A percentile compares a stretch with the other conserved stretches of the same genome.
Evolutionary conservation across 2,113 vertebrate species (phyloP).

Genomic region (Steatornis caripensis): DNA sequence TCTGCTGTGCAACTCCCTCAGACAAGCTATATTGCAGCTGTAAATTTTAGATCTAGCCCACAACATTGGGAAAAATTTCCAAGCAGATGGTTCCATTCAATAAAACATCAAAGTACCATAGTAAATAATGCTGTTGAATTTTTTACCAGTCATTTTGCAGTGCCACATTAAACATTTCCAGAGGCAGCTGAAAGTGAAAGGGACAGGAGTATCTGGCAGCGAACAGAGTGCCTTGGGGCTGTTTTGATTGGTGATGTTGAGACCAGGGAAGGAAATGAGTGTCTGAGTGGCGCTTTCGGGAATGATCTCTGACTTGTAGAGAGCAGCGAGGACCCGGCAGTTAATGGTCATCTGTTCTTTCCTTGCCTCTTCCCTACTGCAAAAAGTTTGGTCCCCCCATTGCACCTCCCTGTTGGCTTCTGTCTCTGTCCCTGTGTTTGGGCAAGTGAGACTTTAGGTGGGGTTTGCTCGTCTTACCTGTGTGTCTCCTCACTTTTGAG

Average conservation of each 20-base stretch:
- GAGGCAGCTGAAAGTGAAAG: slow-evolving; percentile 16
- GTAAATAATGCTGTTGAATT: slow-evolving; percentile 39
- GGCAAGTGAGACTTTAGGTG: background rate
- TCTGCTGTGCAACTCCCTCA: background rate
- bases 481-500: background rate
- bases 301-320: background rate
- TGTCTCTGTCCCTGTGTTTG: background rate
- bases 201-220: slow-evolving; percentile 2
- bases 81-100: slow-evolving; percentile 48
- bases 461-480: background rate
- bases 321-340: background rate
- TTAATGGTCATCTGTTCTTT: background rate
- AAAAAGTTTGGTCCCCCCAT: background rate
- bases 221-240: background rate
- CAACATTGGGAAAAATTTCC: background rate
- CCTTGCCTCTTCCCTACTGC: background rate
- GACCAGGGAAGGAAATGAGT: background rate
- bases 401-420: background rate
- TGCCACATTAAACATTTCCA: slow-evolving; percentile 7
- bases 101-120: slow-evolving; percentile 40
- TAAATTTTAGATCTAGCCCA: slow-evolving; percentile 42
- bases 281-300: background rate
- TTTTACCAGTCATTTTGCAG: slow-evolving; percentile 36
- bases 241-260: background rate
- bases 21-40: slow-evolving; percentile 2